Base-by-base conservation (phyloP, 1,140 invertebrate genomes). In the Manduca sexta region DNA sequence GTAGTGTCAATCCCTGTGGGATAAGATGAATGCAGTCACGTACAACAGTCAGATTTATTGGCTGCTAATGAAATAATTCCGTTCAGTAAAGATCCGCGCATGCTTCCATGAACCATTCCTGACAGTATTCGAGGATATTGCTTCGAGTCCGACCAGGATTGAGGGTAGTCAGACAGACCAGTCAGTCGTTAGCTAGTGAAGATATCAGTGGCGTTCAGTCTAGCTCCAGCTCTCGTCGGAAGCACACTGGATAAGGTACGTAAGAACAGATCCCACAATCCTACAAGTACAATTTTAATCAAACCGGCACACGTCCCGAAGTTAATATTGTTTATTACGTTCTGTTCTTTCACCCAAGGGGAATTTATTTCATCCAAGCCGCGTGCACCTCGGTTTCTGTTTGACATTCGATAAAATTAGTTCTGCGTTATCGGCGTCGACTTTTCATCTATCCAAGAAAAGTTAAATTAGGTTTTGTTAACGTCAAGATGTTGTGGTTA, bases 121-220 rank as follows among this genome's bases (percentile, higher is more conserved):
- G 62, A 53, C 49, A 46, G 49, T 30, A 69, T 69, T 67, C 56
- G 57, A 26, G 43, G 34, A 52, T 65, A 68, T 68, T 65, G 41
- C 56, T 56, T 40, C 47, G 45, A 54, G 33, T 38, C 48, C 37
- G 41, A 38, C 47, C 49, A 46, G 45, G 45, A 46, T 55, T 45
- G 49, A 17, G 35, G 62, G 51, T 60, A 61, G 56, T 51, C 17
- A 11, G 45, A n/a, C n/a, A n/a, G n/a, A n/a, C n/a, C n/a, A n/a
- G n/a, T n/a, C n/a, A n/a, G n/a, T n/a, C n/a, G n/a, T n/a, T n/a
- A n/a, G n/a, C n/a, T n/a, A n/a, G n/a, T n/a, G n/a, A n/a, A n/a
- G n/a, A n/a, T n/a, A 34, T 40, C 17, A 3, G 18, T 51, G 47
- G 26, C 14, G 37, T 45, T 54, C 60, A 71, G 64, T 71, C 45